A percentile compares a stretch with the other conserved stretches of the same genome.
Evolutionary conservation across 2,113 vertebrate genomes (phyloP).

Genomic region (Rhombomys opimus): DNA sequence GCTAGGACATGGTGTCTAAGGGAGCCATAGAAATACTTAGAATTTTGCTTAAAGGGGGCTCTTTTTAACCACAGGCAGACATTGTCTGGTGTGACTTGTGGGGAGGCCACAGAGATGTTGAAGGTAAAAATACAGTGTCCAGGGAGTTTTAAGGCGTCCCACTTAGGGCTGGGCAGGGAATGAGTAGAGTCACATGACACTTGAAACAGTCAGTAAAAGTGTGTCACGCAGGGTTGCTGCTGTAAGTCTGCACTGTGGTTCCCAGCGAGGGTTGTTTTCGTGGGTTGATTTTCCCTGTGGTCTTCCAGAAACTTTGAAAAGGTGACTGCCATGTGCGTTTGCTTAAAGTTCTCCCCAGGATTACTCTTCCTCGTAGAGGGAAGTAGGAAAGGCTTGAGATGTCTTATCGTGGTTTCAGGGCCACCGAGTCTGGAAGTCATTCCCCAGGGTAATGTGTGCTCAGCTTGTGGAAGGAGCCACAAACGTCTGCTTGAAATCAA

Average conservation of each 20-base stretch:
- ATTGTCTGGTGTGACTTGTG: neutral
- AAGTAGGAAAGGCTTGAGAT: constrained; percentile 49
- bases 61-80: neutral
- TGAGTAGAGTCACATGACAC: neutral
- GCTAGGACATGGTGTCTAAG: neutral
- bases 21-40: constrained; percentile 33
- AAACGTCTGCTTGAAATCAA: constrained; percentile 57
- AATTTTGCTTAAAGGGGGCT: constrained; percentile 43
- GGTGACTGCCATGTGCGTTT: neutral
- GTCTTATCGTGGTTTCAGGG: constrained; percentile 41
- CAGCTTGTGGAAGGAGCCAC: constrained; percentile 47
- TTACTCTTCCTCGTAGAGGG: constrained; percentile 17
- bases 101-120: neutral
- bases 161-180: neutral
- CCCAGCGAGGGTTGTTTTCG: neutral
- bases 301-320: constrained; percentile 14
- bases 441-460: constrained; percentile 9
- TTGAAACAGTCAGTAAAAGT: constrained; percentile 38
- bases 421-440: constrained; percentile 7
- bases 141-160: neutral
- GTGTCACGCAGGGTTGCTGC: neutral
- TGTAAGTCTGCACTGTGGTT: neutral
- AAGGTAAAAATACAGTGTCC: neutral
- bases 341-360: constrained; percentile 25
- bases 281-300: neutral